These are phyloP conservation scores for Stomatorhinus ivindoensis DNA, from an alignment of 2,113 vertebrate genomes.

Conservation along the genomic window DNA sequence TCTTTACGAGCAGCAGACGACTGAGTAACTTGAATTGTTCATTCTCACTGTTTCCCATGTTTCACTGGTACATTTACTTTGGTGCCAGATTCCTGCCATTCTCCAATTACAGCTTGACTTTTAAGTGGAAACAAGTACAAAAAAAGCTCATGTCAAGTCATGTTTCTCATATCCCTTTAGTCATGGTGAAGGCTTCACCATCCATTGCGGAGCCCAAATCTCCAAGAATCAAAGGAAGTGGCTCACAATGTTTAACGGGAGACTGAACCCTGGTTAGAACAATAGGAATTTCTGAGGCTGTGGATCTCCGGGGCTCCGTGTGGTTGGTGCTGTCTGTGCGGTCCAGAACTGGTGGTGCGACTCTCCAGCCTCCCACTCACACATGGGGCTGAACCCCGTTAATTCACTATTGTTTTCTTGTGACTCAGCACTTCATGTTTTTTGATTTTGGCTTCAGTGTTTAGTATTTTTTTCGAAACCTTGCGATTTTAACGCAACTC, in stretches of 20 bases:
- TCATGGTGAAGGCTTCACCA: neutral
- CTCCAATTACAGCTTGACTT: neutral
- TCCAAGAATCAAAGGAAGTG: neutral
- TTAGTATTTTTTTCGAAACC: neutral
- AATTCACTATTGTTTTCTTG: neutral
- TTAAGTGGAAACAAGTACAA: neutral
- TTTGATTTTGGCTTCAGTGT: neutral
- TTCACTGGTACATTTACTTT: neutral
- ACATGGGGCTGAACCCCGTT: neutral
- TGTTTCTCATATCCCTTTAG: neutral
- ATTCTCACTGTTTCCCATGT: neutral
- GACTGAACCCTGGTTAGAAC: neutral
- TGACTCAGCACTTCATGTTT: neutral
- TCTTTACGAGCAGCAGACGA: neutral
- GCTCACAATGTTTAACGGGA: neutral
- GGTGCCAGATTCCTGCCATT: neutral
- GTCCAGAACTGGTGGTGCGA: neutral
- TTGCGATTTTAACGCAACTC: neutral
- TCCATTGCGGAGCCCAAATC: neutral
- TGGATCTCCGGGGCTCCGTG: neutral
- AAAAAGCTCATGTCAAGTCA: neutral
- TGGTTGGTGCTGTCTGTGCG: neutral
- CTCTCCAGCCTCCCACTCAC: neutral
- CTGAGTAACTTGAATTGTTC: neutral
- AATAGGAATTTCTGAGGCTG: neutral